These are phyloP conservation scores for Stylophora pistillata DNA, from an alignment of 64 coral and sea anemone species.

Conservation along the genomic window DNA sequence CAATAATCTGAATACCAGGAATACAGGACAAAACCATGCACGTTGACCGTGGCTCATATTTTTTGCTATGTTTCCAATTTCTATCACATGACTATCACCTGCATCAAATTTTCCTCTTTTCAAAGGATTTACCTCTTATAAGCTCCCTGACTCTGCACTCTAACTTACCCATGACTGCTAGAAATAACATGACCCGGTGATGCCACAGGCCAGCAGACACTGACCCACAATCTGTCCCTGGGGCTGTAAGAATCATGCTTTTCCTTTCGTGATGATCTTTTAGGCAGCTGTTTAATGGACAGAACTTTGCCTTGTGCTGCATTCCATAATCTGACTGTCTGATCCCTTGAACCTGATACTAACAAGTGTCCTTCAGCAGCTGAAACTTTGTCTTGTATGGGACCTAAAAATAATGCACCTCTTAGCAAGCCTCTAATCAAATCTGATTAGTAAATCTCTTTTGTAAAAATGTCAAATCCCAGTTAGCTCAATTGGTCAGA, in stretches of 20 bases:
- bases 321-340: conserved; percentile 92
- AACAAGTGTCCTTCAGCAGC: conserved; percentile 57
- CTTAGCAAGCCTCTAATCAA: no score
- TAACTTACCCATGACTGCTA: conserved; percentile 77
- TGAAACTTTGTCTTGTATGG: conserved; percentile 51
- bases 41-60: no score
- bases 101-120: background rate
- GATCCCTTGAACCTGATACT: conserved; percentile 88
- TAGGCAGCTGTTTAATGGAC: conserved; percentile 79
- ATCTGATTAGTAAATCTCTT: no score
- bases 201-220: conserved; percentile 84
- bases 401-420: conserved; percentile 3
- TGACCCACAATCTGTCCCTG: conserved; percentile 82
- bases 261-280: conserved; percentile 79
- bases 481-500: no score
- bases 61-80: conserved; percentile 41
- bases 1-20: background rate
- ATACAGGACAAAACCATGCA: conserved; percentile 46
- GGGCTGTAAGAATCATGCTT: conserved; percentile 71
- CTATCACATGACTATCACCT: background rate
- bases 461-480: no score
- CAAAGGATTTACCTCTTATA: no score
- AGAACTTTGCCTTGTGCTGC: conserved; percentile 67
- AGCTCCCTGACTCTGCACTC: no score
- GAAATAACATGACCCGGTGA: conserved; percentile 68